phyloP scores from a whole-genome alignment of 2,888 invertebrate species.

The Melipona bicolor region DNA sequence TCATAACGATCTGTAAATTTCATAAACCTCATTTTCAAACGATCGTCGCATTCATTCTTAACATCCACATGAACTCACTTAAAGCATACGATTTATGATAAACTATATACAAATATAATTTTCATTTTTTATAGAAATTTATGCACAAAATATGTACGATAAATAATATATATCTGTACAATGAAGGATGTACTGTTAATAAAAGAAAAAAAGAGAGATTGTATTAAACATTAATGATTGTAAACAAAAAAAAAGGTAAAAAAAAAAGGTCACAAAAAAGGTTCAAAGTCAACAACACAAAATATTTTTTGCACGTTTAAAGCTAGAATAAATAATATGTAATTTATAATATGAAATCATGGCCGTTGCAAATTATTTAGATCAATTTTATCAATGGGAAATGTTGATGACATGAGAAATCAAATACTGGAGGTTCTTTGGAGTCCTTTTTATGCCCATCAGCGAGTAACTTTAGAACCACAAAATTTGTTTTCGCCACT shows the following conservation, averaged over 20 bases:
- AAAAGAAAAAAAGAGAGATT: conserved; percentile 4
- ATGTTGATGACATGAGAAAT: conserved; percentile 94
- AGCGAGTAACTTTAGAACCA: conserved; percentile 95
- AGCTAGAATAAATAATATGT: conserved; percentile 69
- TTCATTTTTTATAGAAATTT: conserved; percentile 51
- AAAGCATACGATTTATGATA: conserved; percentile 54
- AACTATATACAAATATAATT: conserved; percentile 65
- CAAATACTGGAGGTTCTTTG: conserved; percentile 94
- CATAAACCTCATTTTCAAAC: conserved; percentile 46
- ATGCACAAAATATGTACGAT: conserved; percentile 51
- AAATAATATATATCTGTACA: conserved; percentile 59
- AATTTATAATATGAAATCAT: conserved; percentile 54
- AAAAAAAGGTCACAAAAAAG: no score
- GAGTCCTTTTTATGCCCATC: conserved; percentile 97
- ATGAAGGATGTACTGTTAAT: conserved; percentile 38
- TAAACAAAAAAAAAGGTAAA: conserved; percentile 21
- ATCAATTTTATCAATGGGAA: conserved; percentile 94
- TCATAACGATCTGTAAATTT: conserved; percentile 54
- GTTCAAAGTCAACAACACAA: conserved; percentile 40
- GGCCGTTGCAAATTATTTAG: conserved; percentile 70
- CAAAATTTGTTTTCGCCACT: conserved; percentile 97
- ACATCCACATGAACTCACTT: conserved; percentile 50
- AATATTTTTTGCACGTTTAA: conserved; percentile 45
- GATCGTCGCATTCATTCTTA: conserved; percentile 51
- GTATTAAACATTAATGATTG: conserved; percentile 1